These are phyloP conservation scores for Oscheius sp. DNA, from an alignment of 1,140 invertebrate species.

Conservation along the genomic window DNA sequence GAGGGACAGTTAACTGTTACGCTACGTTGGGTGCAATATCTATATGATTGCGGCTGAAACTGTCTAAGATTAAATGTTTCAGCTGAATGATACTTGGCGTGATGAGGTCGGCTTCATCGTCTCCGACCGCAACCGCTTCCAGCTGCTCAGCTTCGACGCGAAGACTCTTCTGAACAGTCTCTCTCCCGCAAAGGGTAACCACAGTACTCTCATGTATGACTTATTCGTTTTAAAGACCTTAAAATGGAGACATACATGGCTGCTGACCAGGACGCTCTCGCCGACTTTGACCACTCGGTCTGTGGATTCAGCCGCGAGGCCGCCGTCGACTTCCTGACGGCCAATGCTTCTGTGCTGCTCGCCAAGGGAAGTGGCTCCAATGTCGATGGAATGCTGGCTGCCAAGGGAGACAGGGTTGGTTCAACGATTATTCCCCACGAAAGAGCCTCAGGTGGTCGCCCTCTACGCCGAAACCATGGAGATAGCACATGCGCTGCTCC, in stretches of 20 bases:
- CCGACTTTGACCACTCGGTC: conserved; percentile 35
- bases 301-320: conserved; percentile 32
- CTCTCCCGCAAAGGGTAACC: background rate
- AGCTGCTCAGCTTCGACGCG: conserved; percentile 42
- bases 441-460: conserved; percentile 11
- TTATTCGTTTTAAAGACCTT: conserved; percentile 4
- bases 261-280: conserved; percentile 17
- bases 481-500: conserved; percentile 39
- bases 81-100: conserved; percentile 38
- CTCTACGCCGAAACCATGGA: conserved; percentile 40
- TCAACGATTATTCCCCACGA: background rate
- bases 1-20: too few relatives aligned
- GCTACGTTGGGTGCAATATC: too few relatives aligned
- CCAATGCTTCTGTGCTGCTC: conserved; percentile 19
- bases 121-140: conserved; percentile 48
- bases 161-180: conserved; percentile 36
- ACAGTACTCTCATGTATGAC: background rate
- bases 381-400: conserved; percentile 25
- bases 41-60: too few relatives aligned
- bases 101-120: conserved; percentile 58
- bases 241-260: conserved; percentile 18
- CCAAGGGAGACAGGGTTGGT: conserved; percentile 15
- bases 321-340: conserved; percentile 25
- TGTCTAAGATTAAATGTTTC: background rate
- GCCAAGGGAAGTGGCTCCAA: conserved; percentile 9